phyloP scores from a whole-genome alignment of 2,888 invertebrate species.

The Drosophila gaucha region DNA sequence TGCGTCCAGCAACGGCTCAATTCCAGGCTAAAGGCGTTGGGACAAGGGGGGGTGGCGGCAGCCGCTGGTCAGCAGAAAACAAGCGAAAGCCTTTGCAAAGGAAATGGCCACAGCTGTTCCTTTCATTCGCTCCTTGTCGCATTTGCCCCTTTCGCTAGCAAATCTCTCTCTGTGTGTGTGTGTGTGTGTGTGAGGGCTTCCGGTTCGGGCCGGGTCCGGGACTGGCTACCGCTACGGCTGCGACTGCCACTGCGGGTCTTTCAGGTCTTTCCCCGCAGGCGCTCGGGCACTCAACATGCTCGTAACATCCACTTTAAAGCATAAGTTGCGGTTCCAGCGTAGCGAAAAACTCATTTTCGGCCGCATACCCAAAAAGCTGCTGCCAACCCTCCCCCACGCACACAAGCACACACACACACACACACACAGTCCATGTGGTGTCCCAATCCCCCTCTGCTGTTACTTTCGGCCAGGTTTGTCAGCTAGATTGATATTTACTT shows the following conservation, averaged over 20 bases:
- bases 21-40: conserved; percentile 28
- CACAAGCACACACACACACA: neutral
- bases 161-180: conserved; percentile 1
- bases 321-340: conserved; percentile 80
- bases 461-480: conserved; percentile 26
- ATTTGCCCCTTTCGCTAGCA: conserved; percentile 43
- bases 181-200: conserved; percentile 41
- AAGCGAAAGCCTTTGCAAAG: conserved; percentile 58
- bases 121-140: conserved; percentile 59
- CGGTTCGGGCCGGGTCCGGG: conserved; percentile 47
- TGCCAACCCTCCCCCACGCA: conserved; percentile 10
- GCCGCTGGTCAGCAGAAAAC: conserved; percentile 18
- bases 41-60: conserved; percentile 34
- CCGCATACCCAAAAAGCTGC: no score
- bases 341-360: conserved; percentile 70
- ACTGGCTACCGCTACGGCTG: conserved; percentile 17
- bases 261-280: conserved; percentile 28
- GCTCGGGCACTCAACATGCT: conserved; percentile 50
- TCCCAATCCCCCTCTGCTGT: no score
- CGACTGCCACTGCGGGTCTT: conserved; percentile 15
- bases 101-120: conserved; percentile 80
- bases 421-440: neutral
- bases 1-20: conserved; percentile 59
- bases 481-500: conserved; percentile 70
- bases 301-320: conserved; percentile 75